Base-by-base conservation (phyloP, 2,113 vertebrate genomes). In the Phylloscopus whistleri region DNA sequence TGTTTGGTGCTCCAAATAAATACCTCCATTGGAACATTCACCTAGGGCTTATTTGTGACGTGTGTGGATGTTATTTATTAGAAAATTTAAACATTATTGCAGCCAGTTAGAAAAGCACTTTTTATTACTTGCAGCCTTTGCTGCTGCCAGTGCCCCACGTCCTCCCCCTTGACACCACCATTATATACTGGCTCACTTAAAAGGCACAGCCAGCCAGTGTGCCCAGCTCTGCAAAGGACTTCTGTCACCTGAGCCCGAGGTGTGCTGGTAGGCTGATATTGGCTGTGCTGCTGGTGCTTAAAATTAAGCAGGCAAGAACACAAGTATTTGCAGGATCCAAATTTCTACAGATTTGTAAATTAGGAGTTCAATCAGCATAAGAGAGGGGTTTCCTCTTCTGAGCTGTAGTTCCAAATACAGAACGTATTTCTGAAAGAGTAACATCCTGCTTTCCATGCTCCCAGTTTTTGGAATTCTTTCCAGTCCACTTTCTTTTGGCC, bases 61-160 rank as follows among this genome's bases (percentile, higher is more conserved):
- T 37, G 62, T 35, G 43, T 18, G 62, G 48, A 67, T 28, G 82
- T 91, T 94, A 96, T 91, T 93, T 94, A 93, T 95, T 85, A 93
- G 82, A 95, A 95, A 93, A 95, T 92, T 83, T 77, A 94, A 95
- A 51, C 89, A 69, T 73, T 93, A 95, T 93, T 94, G 84, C 41
- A 77, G 75, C 75, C 95, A 93, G 93, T 91, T 95, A 95, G 82
- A 94, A 89, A 93, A 90, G 46, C 48, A 33, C 17, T 66, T 95
- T 89, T 92, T 93, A 94, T 91, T 94, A 66, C 66, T 94, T 84
- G 84, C 70, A 60, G 62, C 48, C 53, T 77, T 93, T 56, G 55
- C 55, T 70, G 68, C 79, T 86, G 86, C 55, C 75, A 12, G n/a
- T 55, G 68, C 16, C 60, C 60, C 43, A 31, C 0, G 0, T 89